Evolutionary conservation across 2,888 invertebrate genomes (phyloP).

Genomic region (Stramonita haemastoma): DNA sequence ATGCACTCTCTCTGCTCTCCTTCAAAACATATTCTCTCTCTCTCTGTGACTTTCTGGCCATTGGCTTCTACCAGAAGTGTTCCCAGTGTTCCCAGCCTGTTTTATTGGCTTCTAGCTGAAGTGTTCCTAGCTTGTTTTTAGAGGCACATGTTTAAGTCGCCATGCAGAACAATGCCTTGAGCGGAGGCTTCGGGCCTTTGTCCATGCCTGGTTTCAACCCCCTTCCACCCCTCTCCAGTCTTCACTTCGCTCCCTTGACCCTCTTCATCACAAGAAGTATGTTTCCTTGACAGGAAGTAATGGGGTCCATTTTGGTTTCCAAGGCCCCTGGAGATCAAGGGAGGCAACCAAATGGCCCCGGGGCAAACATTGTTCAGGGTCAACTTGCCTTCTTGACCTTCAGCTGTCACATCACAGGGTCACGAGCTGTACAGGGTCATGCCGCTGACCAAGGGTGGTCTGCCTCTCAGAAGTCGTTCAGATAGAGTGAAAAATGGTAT

Average conservation of each 20-base stretch:
- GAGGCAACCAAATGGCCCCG: background rate
- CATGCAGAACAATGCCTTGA: background rate
- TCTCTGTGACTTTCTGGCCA: background rate
- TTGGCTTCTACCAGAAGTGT: no score
- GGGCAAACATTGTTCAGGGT: background rate
- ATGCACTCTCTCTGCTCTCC: background rate
- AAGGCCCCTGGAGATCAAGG: background rate
- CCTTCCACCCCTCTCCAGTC: background rate
- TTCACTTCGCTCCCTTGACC: constrained; percentile 21
- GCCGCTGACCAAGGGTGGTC: no score
- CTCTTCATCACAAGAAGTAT: constrained; percentile 25
- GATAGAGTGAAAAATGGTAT: no score
- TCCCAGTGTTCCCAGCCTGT: no score
- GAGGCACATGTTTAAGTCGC: background rate
- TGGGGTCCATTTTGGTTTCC: background rate
- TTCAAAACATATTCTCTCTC: background rate
- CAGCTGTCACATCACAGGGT: background rate
- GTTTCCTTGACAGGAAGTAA: constrained; percentile 29
- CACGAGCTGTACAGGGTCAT: background rate
- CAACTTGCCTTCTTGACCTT: background rate
- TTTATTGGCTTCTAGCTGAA: no score
- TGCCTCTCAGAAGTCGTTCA: no score
- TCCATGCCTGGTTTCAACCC: background rate
- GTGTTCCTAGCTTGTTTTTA: no score
- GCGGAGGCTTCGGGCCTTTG: background rate